phyloP scores from a whole-genome alignment of 1,140 invertebrate genomes.

The Eriosoma lanigerum region DNA sequence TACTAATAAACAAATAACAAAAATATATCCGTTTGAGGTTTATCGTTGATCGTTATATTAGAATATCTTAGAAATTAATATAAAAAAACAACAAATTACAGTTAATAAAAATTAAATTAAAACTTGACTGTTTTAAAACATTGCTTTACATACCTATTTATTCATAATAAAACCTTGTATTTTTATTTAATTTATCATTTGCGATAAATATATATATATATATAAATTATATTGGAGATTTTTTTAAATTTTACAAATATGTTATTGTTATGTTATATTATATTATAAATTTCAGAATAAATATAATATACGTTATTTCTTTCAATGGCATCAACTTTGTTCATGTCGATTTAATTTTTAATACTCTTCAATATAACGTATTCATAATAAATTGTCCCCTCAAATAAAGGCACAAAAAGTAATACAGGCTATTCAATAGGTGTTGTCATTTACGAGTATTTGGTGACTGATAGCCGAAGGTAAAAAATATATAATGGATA shows the following conservation, averaged over 20 bases:
- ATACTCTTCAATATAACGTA: neutral
- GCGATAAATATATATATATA: no score
- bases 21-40: neutral
- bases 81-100: neutral
- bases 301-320: no score
- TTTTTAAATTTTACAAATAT: no score
- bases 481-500: slow-evolving; percentile 44
- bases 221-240: no score
- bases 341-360: neutral
- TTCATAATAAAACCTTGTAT: no score
- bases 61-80: neutral
- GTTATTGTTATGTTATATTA: no score
- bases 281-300: no score
- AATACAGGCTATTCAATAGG: slow-evolving; percentile 28
- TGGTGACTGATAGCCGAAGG: slow-evolving; percentile 41
- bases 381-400: slow-evolving; percentile 4
- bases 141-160: neutral
- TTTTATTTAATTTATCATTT: no score
- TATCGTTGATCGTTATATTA: neutral
- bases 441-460: slow-evolving; percentile 50
- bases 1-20: neutral
- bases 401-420: neutral
- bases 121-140: neutral
- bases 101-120: neutral
- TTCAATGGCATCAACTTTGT: no score